phyloP scores from a whole-genome alignment of 2,888 invertebrate genomes.

The Chalcosyrphus nemorum region DNA sequence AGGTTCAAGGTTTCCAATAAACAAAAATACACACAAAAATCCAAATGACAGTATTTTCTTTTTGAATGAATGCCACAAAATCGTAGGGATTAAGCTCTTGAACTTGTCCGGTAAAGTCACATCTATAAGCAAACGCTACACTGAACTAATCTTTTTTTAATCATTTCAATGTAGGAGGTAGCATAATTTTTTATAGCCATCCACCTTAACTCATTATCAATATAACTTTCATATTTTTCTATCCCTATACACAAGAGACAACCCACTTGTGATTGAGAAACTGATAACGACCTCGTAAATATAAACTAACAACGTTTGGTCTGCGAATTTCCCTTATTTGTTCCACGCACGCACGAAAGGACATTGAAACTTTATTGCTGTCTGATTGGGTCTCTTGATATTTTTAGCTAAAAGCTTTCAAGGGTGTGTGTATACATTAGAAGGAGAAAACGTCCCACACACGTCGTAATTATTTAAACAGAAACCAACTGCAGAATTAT shows the following conservation, averaged over 20 bases:
- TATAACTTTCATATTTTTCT: not conserved
- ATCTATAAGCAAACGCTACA: no score
- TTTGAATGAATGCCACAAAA: no score
- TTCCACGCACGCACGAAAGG: slow-evolving; percentile 1
- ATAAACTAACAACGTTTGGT: not conserved
- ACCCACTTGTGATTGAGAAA: not conserved
- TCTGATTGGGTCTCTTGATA: slow-evolving; percentile 8
- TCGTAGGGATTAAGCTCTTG: no score
- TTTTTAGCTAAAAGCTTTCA: slow-evolving; percentile 10
- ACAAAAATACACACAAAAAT: no score
- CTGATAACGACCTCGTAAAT: not conserved
- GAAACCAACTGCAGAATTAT: not conserved
- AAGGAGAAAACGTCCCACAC: not conserved
- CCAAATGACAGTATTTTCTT: no score
- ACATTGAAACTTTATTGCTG: not conserved
- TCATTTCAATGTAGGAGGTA: no score
- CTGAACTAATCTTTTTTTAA: no score
- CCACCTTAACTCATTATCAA: slow-evolving; percentile 12
- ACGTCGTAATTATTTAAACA: not conserved
- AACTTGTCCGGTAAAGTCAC: no score
- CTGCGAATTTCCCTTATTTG: not conserved
- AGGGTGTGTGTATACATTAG: slow-evolving; percentile 19
- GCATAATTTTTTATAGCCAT: no score
- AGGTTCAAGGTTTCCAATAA: no score
- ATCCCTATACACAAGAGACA: not conserved